These are phyloP conservation scores for Cantharis lateralis DNA, from an alignment of 2,888 invertebrate genomes.

Conservation along the genomic window DNA sequence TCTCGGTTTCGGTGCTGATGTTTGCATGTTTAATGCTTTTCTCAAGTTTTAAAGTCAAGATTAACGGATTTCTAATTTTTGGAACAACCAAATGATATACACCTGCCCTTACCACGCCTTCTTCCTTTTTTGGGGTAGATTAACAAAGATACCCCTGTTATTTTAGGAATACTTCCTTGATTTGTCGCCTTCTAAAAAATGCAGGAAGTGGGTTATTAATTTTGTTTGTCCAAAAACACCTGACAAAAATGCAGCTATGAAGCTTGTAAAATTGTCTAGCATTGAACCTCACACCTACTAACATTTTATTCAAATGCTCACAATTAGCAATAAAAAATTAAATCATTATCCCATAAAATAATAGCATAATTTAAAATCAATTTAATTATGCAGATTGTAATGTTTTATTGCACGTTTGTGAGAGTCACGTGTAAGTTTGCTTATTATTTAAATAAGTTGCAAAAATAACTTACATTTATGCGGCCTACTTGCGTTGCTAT, in stretches of 20 bases:
- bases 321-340: not conserved
- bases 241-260: not conserved
- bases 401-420: not conserved
- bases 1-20: not conserved
- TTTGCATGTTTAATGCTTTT: not conserved
- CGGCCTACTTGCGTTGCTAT: not conserved
- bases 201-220: not conserved
- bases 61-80: not conserved
- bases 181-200: not conserved
- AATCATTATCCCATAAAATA: not conserved
- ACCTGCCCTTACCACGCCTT: not conserved
- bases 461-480: not conserved
- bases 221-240: not conserved
- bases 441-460: not conserved
- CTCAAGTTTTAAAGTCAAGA: not conserved
- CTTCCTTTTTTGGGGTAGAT: not conserved
- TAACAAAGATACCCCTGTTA: not conserved
- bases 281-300: not conserved
- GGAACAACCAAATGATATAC: not conserved
- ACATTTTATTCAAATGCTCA: not conserved
- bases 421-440: not conserved
- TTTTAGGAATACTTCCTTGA: not conserved
- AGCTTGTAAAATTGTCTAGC: not conserved
- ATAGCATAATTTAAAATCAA: not conserved
- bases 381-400: not conserved